These are phyloP conservation scores for Danaus plexippus DNA, from an alignment of 1,140 invertebrate species.

Conservation along the genomic window DNA sequence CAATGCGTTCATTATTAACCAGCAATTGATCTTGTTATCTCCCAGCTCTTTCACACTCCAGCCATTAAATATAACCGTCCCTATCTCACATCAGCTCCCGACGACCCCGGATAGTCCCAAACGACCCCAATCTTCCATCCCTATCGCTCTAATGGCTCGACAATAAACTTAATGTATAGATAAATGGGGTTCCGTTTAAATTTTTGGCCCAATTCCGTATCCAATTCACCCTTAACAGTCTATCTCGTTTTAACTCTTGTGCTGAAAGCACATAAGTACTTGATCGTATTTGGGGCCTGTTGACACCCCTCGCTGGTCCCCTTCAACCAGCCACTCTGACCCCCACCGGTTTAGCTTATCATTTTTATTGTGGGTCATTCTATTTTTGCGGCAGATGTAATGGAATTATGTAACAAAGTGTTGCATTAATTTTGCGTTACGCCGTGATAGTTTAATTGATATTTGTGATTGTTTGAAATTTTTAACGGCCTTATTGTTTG, in stretches of 20 bases:
- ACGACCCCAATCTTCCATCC: slow-evolving; percentile 29
- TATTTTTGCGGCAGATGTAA: slow-evolving; percentile 46
- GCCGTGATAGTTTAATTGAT: slow-evolving; percentile 54
- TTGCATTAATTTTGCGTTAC: slow-evolving; percentile 59
- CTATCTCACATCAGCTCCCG: slow-evolving; percentile 29
- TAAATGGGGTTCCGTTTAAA: slow-evolving; percentile 69
- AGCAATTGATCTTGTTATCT: slow-evolving; percentile 31
- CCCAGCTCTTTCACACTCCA: slow-evolving; percentile 22
- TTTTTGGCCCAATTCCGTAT: slow-evolving; percentile 60
- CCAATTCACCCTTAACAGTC: slow-evolving; percentile 45
- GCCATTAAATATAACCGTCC: slow-evolving; percentile 11
- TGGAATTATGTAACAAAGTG: slow-evolving; percentile 42
- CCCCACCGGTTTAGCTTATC: slow-evolving; percentile 9
- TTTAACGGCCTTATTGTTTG: too few species aligned
- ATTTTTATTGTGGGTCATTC: slow-evolving; percentile 22
- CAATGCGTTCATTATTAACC: slow-evolving; percentile 42
- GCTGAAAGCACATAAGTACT: slow-evolving; percentile 57
- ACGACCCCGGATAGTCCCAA: slow-evolving; percentile 61
- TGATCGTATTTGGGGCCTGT: slow-evolving; percentile 63
- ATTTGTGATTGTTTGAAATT: too few species aligned
- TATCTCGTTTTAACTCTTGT: slow-evolving; percentile 28
- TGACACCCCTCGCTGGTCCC: slow-evolving; percentile 49
- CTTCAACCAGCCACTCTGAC: slow-evolving; percentile 34
- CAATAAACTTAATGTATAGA: slow-evolving; percentile 69
- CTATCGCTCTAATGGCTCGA: slow-evolving; percentile 57